Conservation (phyloP, 2,888 invertebrate species). For the Chloromyia formosa region DNA sequence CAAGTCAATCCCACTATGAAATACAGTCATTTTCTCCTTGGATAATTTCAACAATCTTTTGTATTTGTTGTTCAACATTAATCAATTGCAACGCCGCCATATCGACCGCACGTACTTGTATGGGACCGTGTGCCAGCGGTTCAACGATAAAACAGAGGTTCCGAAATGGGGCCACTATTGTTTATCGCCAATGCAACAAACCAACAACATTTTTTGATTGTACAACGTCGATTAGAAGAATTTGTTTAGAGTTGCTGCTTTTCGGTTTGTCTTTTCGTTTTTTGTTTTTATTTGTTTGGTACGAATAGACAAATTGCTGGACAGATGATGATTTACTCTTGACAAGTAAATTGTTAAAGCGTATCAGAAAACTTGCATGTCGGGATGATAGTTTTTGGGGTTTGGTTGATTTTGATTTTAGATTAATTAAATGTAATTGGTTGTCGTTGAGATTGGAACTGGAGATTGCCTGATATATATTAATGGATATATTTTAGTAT, state of each 20-base stretch:
- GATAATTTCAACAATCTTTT: constrained; percentile 8
- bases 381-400: too few relatives aligned
- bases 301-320: constrained; percentile 36
- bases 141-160: not conserved
- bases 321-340: constrained; percentile 17
- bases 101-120: not conserved
- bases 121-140: too few relatives aligned
- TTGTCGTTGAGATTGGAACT: too few relatives aligned
- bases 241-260: not conserved
- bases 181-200: constrained; percentile 22
- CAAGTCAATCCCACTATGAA: too few relatives aligned
- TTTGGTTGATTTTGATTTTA: too few relatives aligned
- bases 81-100: constrained; percentile 12
- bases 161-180: constrained; percentile 23
- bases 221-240: constrained; percentile 16
- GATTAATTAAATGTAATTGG: too few relatives aligned
- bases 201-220: constrained; percentile 3
- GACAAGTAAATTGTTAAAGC: constrained; percentile 32
- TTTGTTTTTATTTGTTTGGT: too few relatives aligned
- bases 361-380: too few relatives aligned
- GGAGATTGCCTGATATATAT: too few relatives aligned
- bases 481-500: too few relatives aligned
- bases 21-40: constrained; percentile 33
- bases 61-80: constrained; percentile 23
- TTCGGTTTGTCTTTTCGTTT: not conserved